Base-by-base conservation (phyloP, 2,888 invertebrate species). In the Stenodema calcarata region DNA sequence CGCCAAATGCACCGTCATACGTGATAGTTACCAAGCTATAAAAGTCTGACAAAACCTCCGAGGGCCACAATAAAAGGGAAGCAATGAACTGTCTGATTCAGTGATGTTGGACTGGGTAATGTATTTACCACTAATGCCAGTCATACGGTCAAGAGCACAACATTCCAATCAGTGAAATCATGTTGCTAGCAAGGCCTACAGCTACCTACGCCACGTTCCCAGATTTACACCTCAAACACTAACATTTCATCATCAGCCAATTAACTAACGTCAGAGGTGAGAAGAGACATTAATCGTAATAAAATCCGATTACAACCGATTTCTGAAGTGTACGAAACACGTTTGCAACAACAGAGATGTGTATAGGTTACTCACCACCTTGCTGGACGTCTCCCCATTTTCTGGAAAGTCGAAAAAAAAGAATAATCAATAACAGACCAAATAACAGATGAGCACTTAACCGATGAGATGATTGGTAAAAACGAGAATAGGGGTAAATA, bases 331-430 rank as follows among this genome's bases (percentile, higher is more conserved):
- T 11, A 62, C 23, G 62, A 1, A 62, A 62, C 62, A 62, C 23
- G 62, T 23, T 9, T 11, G 54, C 23, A 62, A 23, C 35, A 23
- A 62, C 62, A 62, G 23, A n/a, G 50, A 50, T 50, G 50, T 50
- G 14, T 50, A 62, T 50, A 54, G 80, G 80, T 80, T 90, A 94
- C 95, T 94, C 94, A 98, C 98, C 98, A 99, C 94, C 99, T 96
- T 90, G 99, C 99, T 92, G 99, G 99, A 92, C 99, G 96, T 92
- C 99, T 96, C 93, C 99, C 99, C 99, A 99, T 99, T 91, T 94
- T 94, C 92, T 92, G 91, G 93, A 88, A 87, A n/a, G n/a, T n/a
- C n/a, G n/a, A n/a, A 88, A 88, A 41, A 80, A 86, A 18, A 88
- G 78, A 62, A 83, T 4, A 76, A 76, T 9, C 11, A 14, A 30